Conservation (phyloP, 2,888 invertebrate species). For the Diarsia mendica region DNA sequence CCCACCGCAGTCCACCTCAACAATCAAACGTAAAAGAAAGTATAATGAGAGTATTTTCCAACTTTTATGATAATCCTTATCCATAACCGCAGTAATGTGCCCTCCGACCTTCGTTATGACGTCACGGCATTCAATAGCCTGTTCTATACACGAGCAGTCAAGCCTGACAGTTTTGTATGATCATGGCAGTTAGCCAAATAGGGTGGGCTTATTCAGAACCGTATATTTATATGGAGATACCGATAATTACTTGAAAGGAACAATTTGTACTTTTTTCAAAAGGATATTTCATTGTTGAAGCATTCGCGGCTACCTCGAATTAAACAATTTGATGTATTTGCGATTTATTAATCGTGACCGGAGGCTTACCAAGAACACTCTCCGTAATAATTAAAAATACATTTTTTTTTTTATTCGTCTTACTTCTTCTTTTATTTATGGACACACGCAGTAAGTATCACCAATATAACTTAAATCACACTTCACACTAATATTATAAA, state of each 20-base stretch:
- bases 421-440: no score
- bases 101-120: conserved; percentile 58
- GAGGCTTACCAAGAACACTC: no score
- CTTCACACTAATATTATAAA: no score
- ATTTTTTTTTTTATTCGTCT: no score
- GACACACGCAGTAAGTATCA: no score
- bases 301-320: no score
- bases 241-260: conserved; percentile 34
- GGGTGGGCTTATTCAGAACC: conserved; percentile 38
- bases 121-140: conserved; percentile 66
- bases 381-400: no score
- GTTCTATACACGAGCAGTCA: conserved; percentile 52
- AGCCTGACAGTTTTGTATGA: conserved; percentile 58
- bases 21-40: background rate
- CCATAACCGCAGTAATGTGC: conserved; percentile 32
- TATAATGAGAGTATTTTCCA: conserved; percentile 17
- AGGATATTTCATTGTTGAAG: background rate
- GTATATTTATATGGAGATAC: conserved; percentile 16
- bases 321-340: no score
- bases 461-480: no score
- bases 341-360: no score
- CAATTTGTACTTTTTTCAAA: background rate
- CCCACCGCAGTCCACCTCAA: background rate
- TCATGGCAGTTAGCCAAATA: conserved; percentile 68
- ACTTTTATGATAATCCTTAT: conserved; percentile 33